Conservation (phyloP, 2,888 invertebrate genomes). For the Ophion obscuratus region DNA sequence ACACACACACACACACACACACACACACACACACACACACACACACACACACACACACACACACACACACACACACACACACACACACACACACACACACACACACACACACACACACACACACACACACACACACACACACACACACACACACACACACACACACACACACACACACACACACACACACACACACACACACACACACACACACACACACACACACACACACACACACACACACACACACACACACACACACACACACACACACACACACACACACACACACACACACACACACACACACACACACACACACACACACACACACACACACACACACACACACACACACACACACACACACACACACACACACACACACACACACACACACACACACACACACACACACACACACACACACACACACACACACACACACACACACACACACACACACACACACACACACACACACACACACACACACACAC, state of each 20-base stretch:
- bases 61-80: conserved; percentile 13
- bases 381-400: neutral
- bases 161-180: neutral
- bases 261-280: neutral
- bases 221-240: neutral
- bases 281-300: neutral
- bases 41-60: conserved; percentile 13
- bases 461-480: neutral
- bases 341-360: neutral
- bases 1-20: conserved; percentile 13
- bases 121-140: neutral
- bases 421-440: neutral
- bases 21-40: conserved; percentile 13
- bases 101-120: neutral
- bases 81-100: neutral
- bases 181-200: neutral
- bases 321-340: neutral
- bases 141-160: neutral
- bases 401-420: neutral
- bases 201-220: neutral
- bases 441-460: neutral
- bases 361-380: neutral
- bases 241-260: neutral
- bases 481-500: neutral
- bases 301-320: neutral